Percentiles rank a stretch among this genome's conserved stretches.
These are phyloP conservation scores for Emydoidea blandingii DNA, from an alignment of 2,797 vertebrate species.

Conservation along the genomic window DNA sequence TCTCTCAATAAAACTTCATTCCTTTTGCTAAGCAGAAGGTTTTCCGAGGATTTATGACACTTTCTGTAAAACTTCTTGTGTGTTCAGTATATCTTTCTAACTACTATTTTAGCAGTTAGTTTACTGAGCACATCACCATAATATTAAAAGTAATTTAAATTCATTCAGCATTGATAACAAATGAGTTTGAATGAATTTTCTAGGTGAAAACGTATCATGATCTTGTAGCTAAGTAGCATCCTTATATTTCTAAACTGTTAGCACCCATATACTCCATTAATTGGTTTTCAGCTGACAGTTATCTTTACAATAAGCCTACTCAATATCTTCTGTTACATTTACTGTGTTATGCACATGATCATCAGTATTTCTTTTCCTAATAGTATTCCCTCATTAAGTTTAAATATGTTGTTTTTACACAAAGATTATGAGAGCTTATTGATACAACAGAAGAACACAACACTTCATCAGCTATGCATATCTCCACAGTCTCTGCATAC, in stretches of 20 bases:
- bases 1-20: constrained; percentile 36
- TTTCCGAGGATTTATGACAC: neutral
- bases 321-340: neutral
- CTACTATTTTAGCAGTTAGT: constrained; percentile 45
- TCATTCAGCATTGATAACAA: constrained; percentile 67
- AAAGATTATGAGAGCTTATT: constrained; percentile 42
- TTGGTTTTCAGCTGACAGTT: constrained; percentile 14
- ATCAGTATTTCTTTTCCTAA: neutral
- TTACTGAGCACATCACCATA: constrained; percentile 54
- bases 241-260: constrained; percentile 61
- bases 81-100: neutral
- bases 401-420: constrained; percentile 36
- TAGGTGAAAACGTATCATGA: constrained; percentile 39
- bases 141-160: constrained; percentile 73
- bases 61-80: neutral
- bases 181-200: constrained; percentile 46
- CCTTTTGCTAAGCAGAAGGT: constrained; percentile 33
- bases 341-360: neutral
- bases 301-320: constrained; percentile 2
- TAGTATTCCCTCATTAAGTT: constrained; percentile 36
- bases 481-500: constrained; percentile 40
- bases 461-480: constrained; percentile 7
- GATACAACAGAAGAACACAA: constrained; percentile 36
- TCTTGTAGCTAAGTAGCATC: constrained; percentile 51
- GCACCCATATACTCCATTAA: constrained; percentile 34